Base-by-base conservation (phyloP, 2,797 vertebrate species). In the Champsocephalus gunnari region DNA sequence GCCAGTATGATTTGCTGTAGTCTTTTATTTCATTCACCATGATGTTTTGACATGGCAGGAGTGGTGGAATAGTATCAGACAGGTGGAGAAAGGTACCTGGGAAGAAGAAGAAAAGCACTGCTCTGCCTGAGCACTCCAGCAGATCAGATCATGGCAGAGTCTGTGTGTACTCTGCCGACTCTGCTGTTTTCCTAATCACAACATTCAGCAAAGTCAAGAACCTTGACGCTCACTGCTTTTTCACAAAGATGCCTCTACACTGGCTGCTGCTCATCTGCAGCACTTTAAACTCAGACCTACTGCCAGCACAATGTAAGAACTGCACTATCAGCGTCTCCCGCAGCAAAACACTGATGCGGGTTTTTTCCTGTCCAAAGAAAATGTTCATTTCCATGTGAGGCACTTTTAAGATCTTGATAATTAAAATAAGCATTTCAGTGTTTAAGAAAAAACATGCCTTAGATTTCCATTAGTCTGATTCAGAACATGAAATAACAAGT, bases 141-240 rank as follows among this genome's bases (percentile, higher is more conserved):
- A 58, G 54, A 81, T 65, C 79, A 62, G 53, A 65, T 73, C 66
- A 41, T 75, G 65, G n/a, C 72, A 65, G 79, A 70, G 55, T 78
- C 57, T 34, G 32, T 61, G 24, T 71, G 53, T 64, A 19, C 60
- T 83, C 83, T 76, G 85, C 88, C 82, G 75, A 84, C 86, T 86
- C 83, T 10, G 82, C 87, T 74, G 57, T 82, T 90, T 88, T 69
- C 14, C 66, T 91, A 90, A 91, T 58, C 88, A 89, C 71, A 76
- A 74, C 86, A 87, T 89, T 89, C 82, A 89, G 71, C 80, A 79
- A 66, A 90, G 92, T 90, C 89, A 92, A 88, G 90, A 84, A 91
- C 84, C 92, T 85, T 92, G 78, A 90, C 79, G 51, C 78, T 83
- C 57, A 16, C 21, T 74, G 55, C 67, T 80, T 80, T 81, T 67